A percentile compares a stretch with the other conserved stretches of the same genome.
Evolutionary conservation across 2,888 invertebrate species (phyloP).

Genomic region (Eubasilissa splendida): DNA sequence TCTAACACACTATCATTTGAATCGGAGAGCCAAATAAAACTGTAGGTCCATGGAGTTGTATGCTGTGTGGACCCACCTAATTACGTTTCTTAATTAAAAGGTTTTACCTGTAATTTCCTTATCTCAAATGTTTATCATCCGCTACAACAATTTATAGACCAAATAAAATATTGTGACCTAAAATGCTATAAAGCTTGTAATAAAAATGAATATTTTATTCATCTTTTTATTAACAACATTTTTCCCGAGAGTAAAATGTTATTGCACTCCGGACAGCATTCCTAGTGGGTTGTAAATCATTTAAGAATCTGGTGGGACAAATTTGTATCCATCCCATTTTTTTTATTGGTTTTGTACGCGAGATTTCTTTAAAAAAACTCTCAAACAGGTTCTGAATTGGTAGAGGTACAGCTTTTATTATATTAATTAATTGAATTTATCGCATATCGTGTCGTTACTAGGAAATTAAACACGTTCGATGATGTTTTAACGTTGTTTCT

Average conservation of each 20-base stretch:
- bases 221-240: background rate
- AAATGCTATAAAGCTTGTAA: slow-evolving; percentile 1
- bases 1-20: too few relatives aligned
- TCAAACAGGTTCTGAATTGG: background rate
- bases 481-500: too few relatives aligned
- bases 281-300: background rate
- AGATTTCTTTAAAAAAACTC: background rate
- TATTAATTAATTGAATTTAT: too few relatives aligned
- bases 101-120: too few relatives aligned
- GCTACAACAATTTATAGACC: slow-evolving; percentile 1
- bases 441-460: too few relatives aligned
- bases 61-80: too few relatives aligned
- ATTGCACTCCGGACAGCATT: slow-evolving; percentile 8
- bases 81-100: too few relatives aligned
- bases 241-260: background rate
- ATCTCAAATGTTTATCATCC: too few relatives aligned
- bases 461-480: too few relatives aligned
- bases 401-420: background rate
- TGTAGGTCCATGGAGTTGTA: too few relatives aligned
- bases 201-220: slow-evolving; percentile 7
- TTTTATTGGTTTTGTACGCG: background rate
- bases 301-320: background rate
- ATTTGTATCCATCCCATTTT: background rate
- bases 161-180: slow-evolving; percentile 16
- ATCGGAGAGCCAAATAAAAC: too few relatives aligned